These are phyloP conservation scores for Alectoris magna DNA, from an alignment of 2,797 vertebrate genomes.

Conservation along the genomic window DNA sequence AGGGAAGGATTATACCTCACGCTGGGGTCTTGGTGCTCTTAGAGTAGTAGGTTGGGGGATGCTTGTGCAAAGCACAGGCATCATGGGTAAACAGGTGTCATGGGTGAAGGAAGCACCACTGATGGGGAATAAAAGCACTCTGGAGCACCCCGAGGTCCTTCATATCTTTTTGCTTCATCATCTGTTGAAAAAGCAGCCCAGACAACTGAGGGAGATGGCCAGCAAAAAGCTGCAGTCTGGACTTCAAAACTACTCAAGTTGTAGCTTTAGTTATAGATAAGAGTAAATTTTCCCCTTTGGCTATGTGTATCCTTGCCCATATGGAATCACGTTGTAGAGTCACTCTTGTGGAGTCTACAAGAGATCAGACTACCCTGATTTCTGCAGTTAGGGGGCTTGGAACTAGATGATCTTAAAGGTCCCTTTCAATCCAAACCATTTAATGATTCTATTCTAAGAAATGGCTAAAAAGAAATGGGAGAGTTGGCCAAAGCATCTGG, in stretches of 20 bases:
- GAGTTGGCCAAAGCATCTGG: background rate
- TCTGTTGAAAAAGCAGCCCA: background rate
- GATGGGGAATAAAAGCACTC: background rate
- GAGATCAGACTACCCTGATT: background rate
- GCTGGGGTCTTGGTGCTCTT: rapidly evolving
- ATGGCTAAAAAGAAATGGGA: background rate
- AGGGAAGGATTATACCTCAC: background rate
- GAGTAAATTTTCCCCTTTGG: background rate
- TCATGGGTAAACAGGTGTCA: background rate
- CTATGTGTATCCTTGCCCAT: background rate
- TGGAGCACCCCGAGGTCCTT: background rate
- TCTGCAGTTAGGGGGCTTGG: background rate
- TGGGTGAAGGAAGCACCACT: background rate
- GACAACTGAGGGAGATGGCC: too few relatives aligned
- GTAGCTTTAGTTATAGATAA: background rate
- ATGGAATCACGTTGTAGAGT: background rate
- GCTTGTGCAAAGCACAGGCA: background rate
- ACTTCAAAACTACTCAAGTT: background rate
- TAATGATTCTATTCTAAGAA: background rate
- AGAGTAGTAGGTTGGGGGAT: background rate
- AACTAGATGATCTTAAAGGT: too few relatives aligned
- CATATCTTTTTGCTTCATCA: rapidly evolving
- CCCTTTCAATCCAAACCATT: too few relatives aligned
- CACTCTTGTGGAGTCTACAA: rapidly evolving
- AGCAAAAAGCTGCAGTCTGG: background rate